Base-by-base conservation (phyloP, 2,797 vertebrate species). In the Pteronotus mesoamericanus region DNA sequence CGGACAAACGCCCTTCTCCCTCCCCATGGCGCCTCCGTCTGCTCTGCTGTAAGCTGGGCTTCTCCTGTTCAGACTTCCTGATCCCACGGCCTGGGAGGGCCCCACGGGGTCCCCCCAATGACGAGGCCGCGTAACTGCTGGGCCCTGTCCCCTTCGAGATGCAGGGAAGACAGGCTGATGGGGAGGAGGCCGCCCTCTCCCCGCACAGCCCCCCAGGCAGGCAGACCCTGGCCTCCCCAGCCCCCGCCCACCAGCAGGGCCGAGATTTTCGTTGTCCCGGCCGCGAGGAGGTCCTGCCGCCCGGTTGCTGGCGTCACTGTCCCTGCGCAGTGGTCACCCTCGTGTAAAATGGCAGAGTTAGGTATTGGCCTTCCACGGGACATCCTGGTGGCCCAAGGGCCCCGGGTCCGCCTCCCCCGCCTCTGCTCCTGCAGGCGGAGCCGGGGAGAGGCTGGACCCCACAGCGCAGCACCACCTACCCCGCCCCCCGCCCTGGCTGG, bases 381-480 rank as follows among this genome's bases (percentile, higher is more conserved):
- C 14, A 2, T 14, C 51, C 51, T 18, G 51, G 75, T 37, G 51
- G 22, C 22, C 51, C 0, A 2, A 18, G 24, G 77, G 34, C 34
- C 34, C 15, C 6, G 15, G 46, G 19, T 57, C 34, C 18, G 24
- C 51, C 34, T 77, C 48, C 34, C 14, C 48, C 53, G 75, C 26
- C 4, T 26, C 51, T 78, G 48, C 12, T 26, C 77, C 26, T 26
- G 51, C 9, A 26, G 37, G 14, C 24, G 24, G 8, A 9, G 37
- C 5, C 26, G 4, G 29, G 57, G 34, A 11, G 57, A 2, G 29
- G 10, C 42, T 2, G 4, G 22, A 21, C 12, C n/a, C 51, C n/a
- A 9, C 0, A 2, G 24, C 16, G 1, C 19, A 7, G 53, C 44
- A 57, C 37, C 55, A 2, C 22, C 37, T 44, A 9, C 24, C 9